A percentile compares a stretch with the other conserved stretches of the same genome.
Evolutionary conservation across 2,888 invertebrate species (phyloP).

Genomic region (Athalia circularis): DNA sequence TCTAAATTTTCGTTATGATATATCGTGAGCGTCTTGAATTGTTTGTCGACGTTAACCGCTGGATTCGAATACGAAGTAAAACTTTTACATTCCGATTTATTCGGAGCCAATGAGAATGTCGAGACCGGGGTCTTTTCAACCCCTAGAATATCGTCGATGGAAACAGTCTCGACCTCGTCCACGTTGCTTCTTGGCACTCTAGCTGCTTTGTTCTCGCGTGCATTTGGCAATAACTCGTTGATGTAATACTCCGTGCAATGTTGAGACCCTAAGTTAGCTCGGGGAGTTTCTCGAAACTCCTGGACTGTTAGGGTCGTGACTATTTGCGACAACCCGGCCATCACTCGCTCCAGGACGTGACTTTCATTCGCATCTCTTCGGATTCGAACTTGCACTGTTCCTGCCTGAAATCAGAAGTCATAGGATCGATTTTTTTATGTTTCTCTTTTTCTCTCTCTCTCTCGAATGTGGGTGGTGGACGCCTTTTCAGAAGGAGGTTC

Average conservation of each 20-base stretch:
- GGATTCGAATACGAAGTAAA: constrained; percentile 1
- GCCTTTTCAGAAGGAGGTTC: no score
- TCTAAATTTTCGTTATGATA: constrained; percentile 50
- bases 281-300: constrained; percentile 67
- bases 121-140: constrained; percentile 33
- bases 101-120: constrained; percentile 38
- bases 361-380: constrained; percentile 80
- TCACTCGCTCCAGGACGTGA: constrained; percentile 77
- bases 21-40: constrained; percentile 46
- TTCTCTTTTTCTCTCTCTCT: not conserved
- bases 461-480: not conserved
- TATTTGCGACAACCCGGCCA: constrained; percentile 76
- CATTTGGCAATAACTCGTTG: constrained; percentile 57
- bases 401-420: constrained; percentile 70
- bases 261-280: constrained; percentile 25
- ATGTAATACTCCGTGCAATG: constrained; percentile 60
- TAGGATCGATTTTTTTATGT: constrained; percentile 15
- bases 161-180: constrained; percentile 47
- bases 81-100: constrained; percentile 32
- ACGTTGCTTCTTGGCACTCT: constrained; percentile 28
- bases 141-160: constrained; percentile 52
- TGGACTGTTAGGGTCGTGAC: constrained; percentile 78
- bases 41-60: not conserved
- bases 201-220: constrained; percentile 33
- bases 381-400: constrained; percentile 78